Evolutionary conservation across 2,797 vertebrate species (phyloP).

Genomic region (Spizella passerina): DNA sequence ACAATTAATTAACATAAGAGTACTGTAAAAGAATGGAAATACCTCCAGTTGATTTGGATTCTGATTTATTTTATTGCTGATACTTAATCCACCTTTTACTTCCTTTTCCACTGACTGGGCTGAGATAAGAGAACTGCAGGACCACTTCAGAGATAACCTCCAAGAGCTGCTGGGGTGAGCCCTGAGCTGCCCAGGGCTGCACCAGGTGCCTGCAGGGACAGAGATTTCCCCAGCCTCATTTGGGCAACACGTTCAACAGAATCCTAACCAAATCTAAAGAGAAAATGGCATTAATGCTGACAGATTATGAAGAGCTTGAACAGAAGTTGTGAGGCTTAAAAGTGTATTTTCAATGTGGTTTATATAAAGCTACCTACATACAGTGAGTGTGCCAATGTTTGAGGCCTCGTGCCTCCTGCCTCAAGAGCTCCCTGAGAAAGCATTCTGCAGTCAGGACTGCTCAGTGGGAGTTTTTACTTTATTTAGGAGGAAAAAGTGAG

Average conservation of each 20-base stretch:
- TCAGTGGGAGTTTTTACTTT: not conserved
- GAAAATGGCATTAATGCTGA: not conserved
- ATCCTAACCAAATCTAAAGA: not conserved
- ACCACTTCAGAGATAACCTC: not conserved
- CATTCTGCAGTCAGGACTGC: not conserved
- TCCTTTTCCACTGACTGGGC: not conserved
- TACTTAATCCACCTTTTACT: not conserved
- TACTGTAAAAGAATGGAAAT: not conserved
- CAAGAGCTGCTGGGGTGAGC: not conserved
- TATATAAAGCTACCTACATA: not conserved
- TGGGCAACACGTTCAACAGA: not conserved
- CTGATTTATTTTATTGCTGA: not conserved
- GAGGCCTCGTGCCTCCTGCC: not conserved
- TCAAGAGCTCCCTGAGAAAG: not conserved
- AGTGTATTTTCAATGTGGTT: not conserved
- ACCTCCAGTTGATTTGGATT: not conserved
- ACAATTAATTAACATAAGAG: not conserved
- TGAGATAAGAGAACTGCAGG: not conserved
- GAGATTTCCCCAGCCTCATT: not conserved
- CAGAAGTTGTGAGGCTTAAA: not conserved
- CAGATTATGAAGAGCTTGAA: not conserved
- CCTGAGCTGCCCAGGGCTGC: not conserved
- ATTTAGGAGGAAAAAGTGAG: not conserved
- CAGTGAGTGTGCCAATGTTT: not conserved
- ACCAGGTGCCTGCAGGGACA: not conserved